A percentile compares a stretch with the other conserved stretches of the same genome.
Evolutionary conservation across 2,113 vertebrate genomes (phyloP).

Genomic region (Cephalophus harveyi): DNA sequence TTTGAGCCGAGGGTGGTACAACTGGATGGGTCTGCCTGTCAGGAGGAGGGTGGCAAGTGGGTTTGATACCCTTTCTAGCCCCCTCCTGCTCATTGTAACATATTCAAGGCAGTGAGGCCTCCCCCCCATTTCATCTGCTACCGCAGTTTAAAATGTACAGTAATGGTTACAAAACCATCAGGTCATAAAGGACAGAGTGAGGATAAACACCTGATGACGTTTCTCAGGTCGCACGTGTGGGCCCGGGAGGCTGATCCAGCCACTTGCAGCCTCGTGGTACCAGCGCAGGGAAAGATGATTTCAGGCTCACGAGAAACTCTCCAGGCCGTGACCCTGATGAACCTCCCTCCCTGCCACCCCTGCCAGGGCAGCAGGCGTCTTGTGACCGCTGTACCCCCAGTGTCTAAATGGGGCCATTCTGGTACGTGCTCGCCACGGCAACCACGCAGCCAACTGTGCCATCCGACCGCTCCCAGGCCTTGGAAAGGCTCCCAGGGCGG

Average conservation of each 20-base stretch:
- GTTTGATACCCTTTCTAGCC: not conserved
- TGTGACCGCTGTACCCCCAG: not conserved
- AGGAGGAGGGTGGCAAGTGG: not conserved
- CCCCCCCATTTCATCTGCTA: not conserved
- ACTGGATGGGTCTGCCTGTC: not conserved
- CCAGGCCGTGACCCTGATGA: not conserved
- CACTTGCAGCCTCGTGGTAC: not conserved
- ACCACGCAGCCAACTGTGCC: not conserved
- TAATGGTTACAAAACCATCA: not conserved
- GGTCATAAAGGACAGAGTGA: not conserved
- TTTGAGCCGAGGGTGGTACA: not conserved
- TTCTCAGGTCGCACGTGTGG: not conserved
- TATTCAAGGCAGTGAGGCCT: not conserved
- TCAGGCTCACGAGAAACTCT: not conserved
- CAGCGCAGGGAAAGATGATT: not conserved
- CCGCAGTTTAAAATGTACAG: not conserved
- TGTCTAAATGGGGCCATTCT: not conserved
- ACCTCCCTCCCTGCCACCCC: not conserved
- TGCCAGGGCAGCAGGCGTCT: not conserved
- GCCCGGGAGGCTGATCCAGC: not conserved
- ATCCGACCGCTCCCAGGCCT: not conserved
- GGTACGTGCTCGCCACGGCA: not conserved
- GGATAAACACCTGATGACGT: not conserved
- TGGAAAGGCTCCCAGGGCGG: not conserved
- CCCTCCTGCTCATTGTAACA: not conserved